phyloP scores from a whole-genome alignment of 2,113 vertebrate species.

The Ardeotis arabs region DNA sequence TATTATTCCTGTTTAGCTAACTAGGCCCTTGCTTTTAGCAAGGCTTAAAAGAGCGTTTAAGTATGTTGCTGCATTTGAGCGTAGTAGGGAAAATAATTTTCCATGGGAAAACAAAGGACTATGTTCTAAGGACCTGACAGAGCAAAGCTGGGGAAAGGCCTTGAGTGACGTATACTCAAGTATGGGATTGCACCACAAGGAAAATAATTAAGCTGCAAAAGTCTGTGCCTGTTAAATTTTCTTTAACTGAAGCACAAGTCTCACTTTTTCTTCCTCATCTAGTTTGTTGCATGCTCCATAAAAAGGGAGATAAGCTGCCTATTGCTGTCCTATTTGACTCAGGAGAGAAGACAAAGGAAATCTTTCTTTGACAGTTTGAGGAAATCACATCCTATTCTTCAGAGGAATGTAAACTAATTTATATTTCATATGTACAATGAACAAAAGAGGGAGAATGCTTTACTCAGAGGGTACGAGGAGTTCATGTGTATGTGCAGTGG shows the following conservation, averaged over 20 bases:
- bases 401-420: not conserved
- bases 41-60: not conserved
- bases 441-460: not conserved
- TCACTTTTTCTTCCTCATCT: not conserved
- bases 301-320: not conserved
- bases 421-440: not conserved
- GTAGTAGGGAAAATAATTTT: not conserved
- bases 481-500: not conserved
- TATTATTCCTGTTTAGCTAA: not conserved
- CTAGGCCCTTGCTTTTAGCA: not conserved
- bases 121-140: not conserved
- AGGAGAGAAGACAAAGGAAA: not conserved
- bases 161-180: not conserved
- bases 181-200: not conserved
- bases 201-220: not conserved
- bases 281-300: not conserved
- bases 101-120: not conserved
- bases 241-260: not conserved
- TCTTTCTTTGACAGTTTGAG: not conserved
- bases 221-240: not conserved
- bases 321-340: not conserved
- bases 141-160: not conserved
- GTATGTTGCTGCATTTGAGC: not conserved
- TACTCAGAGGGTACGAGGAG: not conserved
- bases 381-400: not conserved